Conservation (phyloP, 2,888 invertebrate species). For the Microplitis manilae region DNA sequence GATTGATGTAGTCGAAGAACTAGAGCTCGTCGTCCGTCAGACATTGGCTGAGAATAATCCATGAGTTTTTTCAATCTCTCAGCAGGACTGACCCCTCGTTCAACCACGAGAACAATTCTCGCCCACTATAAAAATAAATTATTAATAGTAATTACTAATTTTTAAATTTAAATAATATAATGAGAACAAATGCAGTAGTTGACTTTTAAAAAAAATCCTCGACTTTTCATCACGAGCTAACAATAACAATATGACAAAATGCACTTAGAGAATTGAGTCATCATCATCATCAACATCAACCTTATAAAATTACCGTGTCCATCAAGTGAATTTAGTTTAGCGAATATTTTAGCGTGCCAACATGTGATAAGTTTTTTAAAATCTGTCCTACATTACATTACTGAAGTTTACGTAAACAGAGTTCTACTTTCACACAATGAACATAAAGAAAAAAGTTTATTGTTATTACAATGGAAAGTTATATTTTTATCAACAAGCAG, state of each 20-base stretch:
- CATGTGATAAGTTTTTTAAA: slow-evolving; percentile 30
- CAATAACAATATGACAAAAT: neutral
- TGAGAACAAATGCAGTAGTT: no score
- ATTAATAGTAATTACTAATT: neutral
- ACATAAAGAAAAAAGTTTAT: neutral
- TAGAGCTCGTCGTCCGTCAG: slow-evolving; percentile 86
- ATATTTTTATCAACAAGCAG: no score
- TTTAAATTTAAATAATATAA: no score
- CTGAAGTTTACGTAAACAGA: slow-evolving; percentile 19
- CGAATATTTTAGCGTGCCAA: slow-evolving; percentile 1
- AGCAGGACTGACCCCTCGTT: slow-evolving; percentile 94
- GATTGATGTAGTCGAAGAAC: slow-evolving; percentile 91
- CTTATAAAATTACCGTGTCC: neutral
- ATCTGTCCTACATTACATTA: slow-evolving; percentile 30
- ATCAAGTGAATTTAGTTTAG: neutral
- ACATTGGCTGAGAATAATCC: slow-evolving; percentile 96
- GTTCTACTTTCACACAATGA: slow-evolving; percentile 20
- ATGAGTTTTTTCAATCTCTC: slow-evolving; percentile 88
- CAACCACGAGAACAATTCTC: slow-evolving; percentile 95
- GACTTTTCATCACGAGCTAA: neutral
- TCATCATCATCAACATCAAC: neutral
- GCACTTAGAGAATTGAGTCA: neutral
- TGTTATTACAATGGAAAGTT: no score
- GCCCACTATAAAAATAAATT: slow-evolving; percentile 83
- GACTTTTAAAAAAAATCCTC: no score